Conservation (phyloP, 1,140 invertebrate genomes). For the Drosophila kepulauana region DNA sequence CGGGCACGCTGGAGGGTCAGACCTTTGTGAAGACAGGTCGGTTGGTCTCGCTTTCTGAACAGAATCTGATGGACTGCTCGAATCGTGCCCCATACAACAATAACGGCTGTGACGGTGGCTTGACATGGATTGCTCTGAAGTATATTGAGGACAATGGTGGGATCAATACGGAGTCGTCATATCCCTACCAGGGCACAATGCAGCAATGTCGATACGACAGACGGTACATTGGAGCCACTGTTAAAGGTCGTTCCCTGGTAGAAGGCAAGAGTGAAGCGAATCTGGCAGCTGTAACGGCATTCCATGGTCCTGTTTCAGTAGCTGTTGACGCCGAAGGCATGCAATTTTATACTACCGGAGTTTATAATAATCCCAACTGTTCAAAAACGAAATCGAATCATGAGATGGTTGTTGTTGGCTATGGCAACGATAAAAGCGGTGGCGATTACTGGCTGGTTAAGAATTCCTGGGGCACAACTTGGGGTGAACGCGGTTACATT, state of each 20-base stretch:
- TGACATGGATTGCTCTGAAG: constrained; percentile 89
- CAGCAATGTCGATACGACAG: constrained; percentile 76
- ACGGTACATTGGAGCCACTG: constrained; percentile 13
- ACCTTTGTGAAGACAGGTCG: constrained; percentile 85
- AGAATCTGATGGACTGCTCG: constrained; percentile 96
- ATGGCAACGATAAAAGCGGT: constrained; percentile 87
- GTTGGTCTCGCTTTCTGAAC: constrained; percentile 93
- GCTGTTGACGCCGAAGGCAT: neutral
- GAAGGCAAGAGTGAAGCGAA: constrained; percentile 87
- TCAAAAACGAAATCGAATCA: constrained; percentile 73
- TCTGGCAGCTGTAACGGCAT: constrained; percentile 86
- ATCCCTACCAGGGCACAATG: constrained; percentile 90
- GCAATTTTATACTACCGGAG: neutral
- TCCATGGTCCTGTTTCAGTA: constrained; percentile 19
- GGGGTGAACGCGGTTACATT: constrained; percentile 88
- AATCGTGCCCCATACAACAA: constrained; percentile 88
- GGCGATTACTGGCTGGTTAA: constrained; percentile 89
- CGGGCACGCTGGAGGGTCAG: too few relatives aligned
- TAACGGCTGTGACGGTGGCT: constrained; percentile 91
- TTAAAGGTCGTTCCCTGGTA: constrained; percentile 86
- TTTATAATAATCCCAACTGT: neutral
- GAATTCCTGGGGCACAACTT: constrained; percentile 86
- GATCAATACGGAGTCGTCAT: constrained; percentile 90
- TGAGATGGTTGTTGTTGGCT: constrained; percentile 90
- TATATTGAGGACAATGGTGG: constrained; percentile 91